Evolutionary conservation across 2,888 invertebrate species (phyloP).

Genomic region (Cryptocephalus moraei): DNA sequence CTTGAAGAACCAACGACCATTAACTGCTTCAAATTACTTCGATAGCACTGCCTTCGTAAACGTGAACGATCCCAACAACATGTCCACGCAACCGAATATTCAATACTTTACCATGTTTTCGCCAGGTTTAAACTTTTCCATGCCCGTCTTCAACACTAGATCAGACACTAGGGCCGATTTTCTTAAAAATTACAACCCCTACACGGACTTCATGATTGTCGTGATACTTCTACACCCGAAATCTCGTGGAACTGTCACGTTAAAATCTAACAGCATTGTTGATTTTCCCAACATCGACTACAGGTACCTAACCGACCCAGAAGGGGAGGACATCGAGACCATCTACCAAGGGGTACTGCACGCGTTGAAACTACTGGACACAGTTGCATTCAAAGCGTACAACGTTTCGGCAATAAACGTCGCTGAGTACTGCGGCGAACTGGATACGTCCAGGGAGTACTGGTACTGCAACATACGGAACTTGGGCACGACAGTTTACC

Average conservation of each 20-base stretch:
- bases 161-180: too few relatives aligned
- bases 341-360: background rate
- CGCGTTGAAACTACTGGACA: background rate
- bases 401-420: background rate
- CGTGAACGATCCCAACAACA: background rate
- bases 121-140: background rate
- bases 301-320: constrained; percentile 8
- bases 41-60: constrained; percentile 4
- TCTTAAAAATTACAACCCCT: background rate
- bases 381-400: background rate
- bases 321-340: constrained; percentile 2
- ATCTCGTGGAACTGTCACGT: constrained; percentile 18
- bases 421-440: constrained; percentile 23
- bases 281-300: constrained; percentile 22
- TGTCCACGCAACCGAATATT: constrained; percentile 3
- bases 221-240: constrained; percentile 18
- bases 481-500: constrained; percentile 3
- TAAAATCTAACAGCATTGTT: constrained; percentile 20
- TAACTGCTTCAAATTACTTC: background rate
- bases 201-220: background rate
- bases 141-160: too few relatives aligned
- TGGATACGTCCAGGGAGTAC: constrained; percentile 31
- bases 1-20: constrained; percentile 3
- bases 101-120: constrained; percentile 3
- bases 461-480: background rate